Conservation (phyloP, 2,888 invertebrate species). For the Drosophila meridiana region DNA sequence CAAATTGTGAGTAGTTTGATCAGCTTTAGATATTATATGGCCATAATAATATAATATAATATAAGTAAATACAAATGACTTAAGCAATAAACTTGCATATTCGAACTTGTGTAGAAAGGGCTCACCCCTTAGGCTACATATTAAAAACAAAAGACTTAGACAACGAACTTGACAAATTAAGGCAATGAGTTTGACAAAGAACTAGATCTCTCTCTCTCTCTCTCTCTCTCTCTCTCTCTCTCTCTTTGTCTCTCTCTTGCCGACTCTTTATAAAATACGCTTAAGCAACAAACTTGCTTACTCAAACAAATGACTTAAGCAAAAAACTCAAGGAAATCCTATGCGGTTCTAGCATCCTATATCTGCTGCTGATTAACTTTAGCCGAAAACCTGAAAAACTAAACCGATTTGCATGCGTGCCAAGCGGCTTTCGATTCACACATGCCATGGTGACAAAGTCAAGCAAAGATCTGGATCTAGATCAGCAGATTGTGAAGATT, state of each 20-base stretch:
- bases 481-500: conserved; percentile 30
- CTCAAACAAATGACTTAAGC: conserved; percentile 24
- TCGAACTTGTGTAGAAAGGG: neutral
- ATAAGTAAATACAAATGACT: conserved; percentile 16
- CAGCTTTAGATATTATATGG: neutral
- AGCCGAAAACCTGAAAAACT: neutral
- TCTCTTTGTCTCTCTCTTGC: too few relatives aligned
- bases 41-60: too few relatives aligned
- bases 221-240: too few relatives aligned
- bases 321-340: conserved; percentile 9
- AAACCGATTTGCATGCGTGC: conserved; percentile 16
- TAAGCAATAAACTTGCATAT: conserved; percentile 19
- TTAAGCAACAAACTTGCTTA: neutral
- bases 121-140: neutral
- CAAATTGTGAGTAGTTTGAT: neutral
- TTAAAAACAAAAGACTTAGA: neutral
- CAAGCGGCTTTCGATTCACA: conserved; percentile 44
- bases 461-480: conserved; percentile 38
- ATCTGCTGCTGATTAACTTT: conserved; percentile 25
- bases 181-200: conserved; percentile 59
- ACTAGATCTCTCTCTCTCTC: conserved; percentile 2
- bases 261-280: too few relatives aligned
- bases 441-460: conserved; percentile 45
- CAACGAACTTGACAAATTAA: neutral
- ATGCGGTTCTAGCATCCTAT: neutral